Base-by-base conservation (phyloP, 2,113 vertebrate genomes). In the Melospiza georgiana region DNA sequence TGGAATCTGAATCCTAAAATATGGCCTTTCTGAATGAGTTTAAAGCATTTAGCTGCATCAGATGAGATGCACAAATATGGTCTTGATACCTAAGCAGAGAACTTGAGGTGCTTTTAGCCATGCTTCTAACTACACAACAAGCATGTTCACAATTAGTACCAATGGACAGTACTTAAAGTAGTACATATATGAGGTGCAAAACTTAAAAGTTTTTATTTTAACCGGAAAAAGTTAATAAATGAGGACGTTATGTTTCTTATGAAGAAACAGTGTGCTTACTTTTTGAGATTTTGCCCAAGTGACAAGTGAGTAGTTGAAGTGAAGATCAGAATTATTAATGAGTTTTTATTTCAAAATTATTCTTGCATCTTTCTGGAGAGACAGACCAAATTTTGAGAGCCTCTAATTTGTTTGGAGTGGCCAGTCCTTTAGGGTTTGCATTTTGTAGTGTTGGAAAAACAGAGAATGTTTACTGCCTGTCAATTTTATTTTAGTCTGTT, bases 401-500 rank as follows among this genome's bases (percentile, higher is more conserved):
- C 11, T 68, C 27, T 94, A 37, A 81, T 63, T 55, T 81, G 25
- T 59, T 94, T 24, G 55, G 39, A 78, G 52, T 59, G 61, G 31
- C 28, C 44, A 87, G 30, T 63, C 35, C 59, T 67, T 37, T 21
- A 67, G 30, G 46, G 21, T 67, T 84, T 95, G 43, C 30, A 35
- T 92, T 86, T 74, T 74, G 23, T 51, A 35, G 10, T 61, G 13
- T 24, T 62, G 55, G 33, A 49, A 71, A 87, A 84, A 80, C 6
- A 59, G 52, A 84, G 43, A 74, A 74, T 44, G 39, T 33, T 81
- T 92, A 55, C 35, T 67, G 52, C 30, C 39, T 84, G 73, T 52
- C 80, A 52, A 43, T 75, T 90, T 90, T 86, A 55, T 77, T 96
- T 94, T 84, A 77, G 35, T 74, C 21, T 68, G 27, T 28, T 92